phyloP scores from a whole-genome alignment of 2,888 invertebrate species.

The Pterostichus madidus region DNA sequence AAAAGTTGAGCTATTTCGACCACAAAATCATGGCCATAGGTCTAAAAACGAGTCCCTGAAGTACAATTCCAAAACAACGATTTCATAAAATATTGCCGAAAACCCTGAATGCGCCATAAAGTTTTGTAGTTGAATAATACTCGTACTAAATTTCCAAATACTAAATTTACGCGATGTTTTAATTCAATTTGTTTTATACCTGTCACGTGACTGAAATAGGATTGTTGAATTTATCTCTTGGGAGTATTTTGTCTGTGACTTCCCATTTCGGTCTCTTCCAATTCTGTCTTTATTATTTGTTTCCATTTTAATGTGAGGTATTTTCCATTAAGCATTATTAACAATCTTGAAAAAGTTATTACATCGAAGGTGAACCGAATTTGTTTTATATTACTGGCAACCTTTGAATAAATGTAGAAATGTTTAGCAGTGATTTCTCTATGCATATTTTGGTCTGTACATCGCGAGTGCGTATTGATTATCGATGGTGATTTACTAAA shows the following conservation, averaged over 20 bases:
- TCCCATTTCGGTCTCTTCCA: too few species aligned
- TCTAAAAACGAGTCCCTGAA: constrained; percentile 27
- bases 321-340: too few species aligned
- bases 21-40: constrained; percentile 40
- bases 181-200: constrained; percentile 17
- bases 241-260: not conserved
- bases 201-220: not conserved
- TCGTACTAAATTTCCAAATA: constrained; percentile 9
- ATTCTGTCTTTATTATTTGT: too few species aligned
- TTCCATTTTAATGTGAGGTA: too few species aligned
- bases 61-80: constrained; percentile 17
- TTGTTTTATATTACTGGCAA: too few species aligned
- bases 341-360: too few species aligned
- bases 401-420: too few species aligned
- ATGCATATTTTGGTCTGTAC: too few species aligned
- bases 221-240: not conserved
- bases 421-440: too few species aligned
- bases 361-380: too few species aligned
- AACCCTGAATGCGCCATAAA: constrained; percentile 21
- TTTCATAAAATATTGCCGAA: constrained; percentile 52
- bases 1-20: not conserved
- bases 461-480: too few species aligned
- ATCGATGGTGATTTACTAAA: too few species aligned
- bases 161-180: constrained; percentile 9
- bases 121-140: constrained; percentile 30